These are phyloP conservation scores for Drosophila pegasa DNA, from an alignment of 2,888 invertebrate genomes.

Conservation along the genomic window DNA sequence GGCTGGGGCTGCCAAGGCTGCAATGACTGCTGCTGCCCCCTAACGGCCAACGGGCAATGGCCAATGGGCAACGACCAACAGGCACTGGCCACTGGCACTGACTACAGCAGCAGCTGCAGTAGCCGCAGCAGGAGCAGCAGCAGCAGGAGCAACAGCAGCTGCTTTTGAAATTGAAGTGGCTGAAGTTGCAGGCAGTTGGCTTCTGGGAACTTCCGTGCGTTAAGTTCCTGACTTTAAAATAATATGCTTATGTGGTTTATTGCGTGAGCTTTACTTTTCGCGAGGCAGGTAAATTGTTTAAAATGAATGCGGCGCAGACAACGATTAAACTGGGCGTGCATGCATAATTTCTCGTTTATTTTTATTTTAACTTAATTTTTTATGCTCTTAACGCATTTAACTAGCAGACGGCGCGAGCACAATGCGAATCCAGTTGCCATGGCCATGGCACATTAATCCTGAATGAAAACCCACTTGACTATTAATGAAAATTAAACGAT, in stretches of 20 bases:
- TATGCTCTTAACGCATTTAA: conserved; percentile 56
- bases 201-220: conserved; percentile 26
- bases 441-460: conserved; percentile 70
- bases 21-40: conserved; percentile 7
- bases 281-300: conserved; percentile 72
- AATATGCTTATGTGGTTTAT: conserved; percentile 58
- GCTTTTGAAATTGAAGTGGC: conserved; percentile 77
- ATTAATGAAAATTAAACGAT: conserved; percentile 82
- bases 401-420: conserved; percentile 42
- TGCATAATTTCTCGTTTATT: conserved; percentile 37
- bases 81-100: conserved; percentile 30
- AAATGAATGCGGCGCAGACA: conserved; percentile 72
- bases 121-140: conserved; percentile 17
- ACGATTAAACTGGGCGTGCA: conserved; percentile 75
- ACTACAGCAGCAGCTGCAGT: conserved; percentile 25
- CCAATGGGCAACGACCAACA: conserved; percentile 23
- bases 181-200: conserved; percentile 40
- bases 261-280: conserved; percentile 1
- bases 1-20: conserved; percentile 19
- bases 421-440: conserved; percentile 47
- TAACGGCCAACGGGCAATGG: conserved; percentile 10
- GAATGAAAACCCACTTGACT: conserved; percentile 68
- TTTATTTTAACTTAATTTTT: conserved; percentile 42
- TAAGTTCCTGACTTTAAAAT: conserved; percentile 64
- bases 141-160: conserved; percentile 41